Evolutionary conservation across 2,113 vertebrate genomes (phyloP), one percentile per base, ranked within the genome.

Genomic region (Clarias macrocephalus): DNA sequence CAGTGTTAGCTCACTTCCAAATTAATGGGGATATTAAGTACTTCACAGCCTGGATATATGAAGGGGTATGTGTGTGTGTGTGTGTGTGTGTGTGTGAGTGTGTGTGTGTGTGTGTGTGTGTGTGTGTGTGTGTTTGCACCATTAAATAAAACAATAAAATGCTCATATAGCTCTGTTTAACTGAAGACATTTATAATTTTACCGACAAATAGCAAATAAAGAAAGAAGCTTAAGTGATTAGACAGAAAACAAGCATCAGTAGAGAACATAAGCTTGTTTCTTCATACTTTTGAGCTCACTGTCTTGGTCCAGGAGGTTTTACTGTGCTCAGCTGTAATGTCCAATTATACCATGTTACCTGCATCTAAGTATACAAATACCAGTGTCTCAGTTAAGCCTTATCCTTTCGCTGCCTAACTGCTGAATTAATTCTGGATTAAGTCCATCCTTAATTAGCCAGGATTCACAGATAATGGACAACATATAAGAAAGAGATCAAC

Each of bases 1-100:
- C 33, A 28, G 33, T 73, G 37, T 82, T 57, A 73, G 56, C 93
- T 90, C 88, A 77, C 91, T 93, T 90, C 62, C 89, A 88, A 57
- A 52, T 92, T 94, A 94, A 94, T 92, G 89, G 90, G 85, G 93
- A 93, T 91, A 92, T 93, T 93, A 93, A 93, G 92, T 93, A 92
- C 91, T 91, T 93, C 89, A 87, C 59, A 87, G 89, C 73, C 86
- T 82, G 59, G 90, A 92, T 89, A 48, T 48, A 48, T 7, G 6
- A 37, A 37, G 33, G 33, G 33, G 68, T 85, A 30, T 75, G 23
- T 79, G 37, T 60, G 65, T 82, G 84, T 80, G 52, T 77, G 33
- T 65, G 85, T 84, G 68, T 85, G 30, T 73, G n/a, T 79, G 37
- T 60, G 65, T 82, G 84, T 52, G 54, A 80, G 23, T 80, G 52